phyloP scores from a whole-genome alignment of 2,113 vertebrate species.

The Pluvianellus socialis region DNA sequence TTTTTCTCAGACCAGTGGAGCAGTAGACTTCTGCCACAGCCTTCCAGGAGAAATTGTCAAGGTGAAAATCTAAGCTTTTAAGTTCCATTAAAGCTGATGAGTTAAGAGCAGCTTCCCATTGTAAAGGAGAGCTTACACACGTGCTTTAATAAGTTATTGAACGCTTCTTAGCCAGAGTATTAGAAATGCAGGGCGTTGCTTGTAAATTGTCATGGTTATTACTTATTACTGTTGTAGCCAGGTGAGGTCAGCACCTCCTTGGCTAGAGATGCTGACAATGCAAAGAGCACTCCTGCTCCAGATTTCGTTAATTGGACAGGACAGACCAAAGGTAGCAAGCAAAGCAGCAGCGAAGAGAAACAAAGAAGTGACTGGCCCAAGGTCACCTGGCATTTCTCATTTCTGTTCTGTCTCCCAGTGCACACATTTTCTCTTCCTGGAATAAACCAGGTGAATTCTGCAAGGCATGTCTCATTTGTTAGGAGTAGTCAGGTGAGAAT shows the following conservation, averaged over 20 bases:
- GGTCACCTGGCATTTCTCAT: background rate
- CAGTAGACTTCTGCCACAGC: background rate
- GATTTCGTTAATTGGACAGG: background rate
- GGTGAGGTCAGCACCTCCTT: background rate
- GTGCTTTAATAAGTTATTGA: background rate
- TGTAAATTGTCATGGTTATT: background rate
- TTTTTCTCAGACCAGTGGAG: constrained; percentile 4
- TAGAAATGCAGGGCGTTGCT: background rate
- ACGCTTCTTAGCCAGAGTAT: background rate
- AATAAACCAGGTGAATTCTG: constrained; percentile 3
- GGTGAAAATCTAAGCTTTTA: background rate
- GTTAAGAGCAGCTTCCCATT: background rate
- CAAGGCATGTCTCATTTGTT: constrained; percentile 7
- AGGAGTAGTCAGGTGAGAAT: constrained; percentile 31
- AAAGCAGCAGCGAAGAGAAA: background rate
- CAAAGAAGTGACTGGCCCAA: background rate
- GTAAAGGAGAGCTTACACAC: background rate
- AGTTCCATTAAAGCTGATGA: background rate
- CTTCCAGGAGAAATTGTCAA: background rate
- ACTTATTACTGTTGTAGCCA: background rate
- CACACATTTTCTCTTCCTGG: background rate
- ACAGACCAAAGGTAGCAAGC: background rate
- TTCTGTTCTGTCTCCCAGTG: background rate
- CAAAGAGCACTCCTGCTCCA: background rate
- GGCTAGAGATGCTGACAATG: background rate